Conservation (phyloP, 2,888 invertebrate genomes). For the Epirrhoe alternata region DNA sequence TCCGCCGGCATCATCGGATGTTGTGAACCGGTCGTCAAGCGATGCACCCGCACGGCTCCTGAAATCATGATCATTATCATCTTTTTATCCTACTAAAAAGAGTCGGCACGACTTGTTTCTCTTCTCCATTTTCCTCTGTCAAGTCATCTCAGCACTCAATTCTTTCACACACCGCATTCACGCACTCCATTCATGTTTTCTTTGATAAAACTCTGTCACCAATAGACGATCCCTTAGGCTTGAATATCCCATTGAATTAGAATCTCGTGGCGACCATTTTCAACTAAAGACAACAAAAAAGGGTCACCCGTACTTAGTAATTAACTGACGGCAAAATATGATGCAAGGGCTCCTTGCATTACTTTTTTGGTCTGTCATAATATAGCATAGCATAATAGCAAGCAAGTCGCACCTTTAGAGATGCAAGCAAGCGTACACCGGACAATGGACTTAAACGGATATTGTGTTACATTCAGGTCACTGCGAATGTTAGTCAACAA, state of each 20-base stretch:
- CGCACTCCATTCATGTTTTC: too few species aligned
- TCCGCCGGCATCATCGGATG: slow-evolving; percentile 86
- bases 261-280: too few species aligned
- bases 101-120: too few species aligned
- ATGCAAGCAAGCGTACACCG: slow-evolving; percentile 27
- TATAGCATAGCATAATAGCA: background rate
- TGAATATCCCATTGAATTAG: too few species aligned
- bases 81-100: too few species aligned
- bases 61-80: slow-evolving; percentile 17
- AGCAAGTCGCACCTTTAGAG: slow-evolving; percentile 10
- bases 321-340: too few species aligned
- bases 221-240: too few species aligned
- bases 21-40: slow-evolving; percentile 88
- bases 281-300: too few species aligned
- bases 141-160: too few species aligned
- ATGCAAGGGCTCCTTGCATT: background rate
- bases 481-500: slow-evolving; percentile 16
- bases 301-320: background rate
- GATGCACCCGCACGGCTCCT: slow-evolving; percentile 85
- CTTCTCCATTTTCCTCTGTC: too few species aligned
- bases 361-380: background rate
- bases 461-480: slow-evolving; percentile 31
- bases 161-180: too few species aligned
- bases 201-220: too few species aligned
- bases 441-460: slow-evolving; percentile 19